Evolutionary conservation across 2,113 vertebrate genomes (phyloP).

Genomic region (Bubo scandiacus): DNA sequence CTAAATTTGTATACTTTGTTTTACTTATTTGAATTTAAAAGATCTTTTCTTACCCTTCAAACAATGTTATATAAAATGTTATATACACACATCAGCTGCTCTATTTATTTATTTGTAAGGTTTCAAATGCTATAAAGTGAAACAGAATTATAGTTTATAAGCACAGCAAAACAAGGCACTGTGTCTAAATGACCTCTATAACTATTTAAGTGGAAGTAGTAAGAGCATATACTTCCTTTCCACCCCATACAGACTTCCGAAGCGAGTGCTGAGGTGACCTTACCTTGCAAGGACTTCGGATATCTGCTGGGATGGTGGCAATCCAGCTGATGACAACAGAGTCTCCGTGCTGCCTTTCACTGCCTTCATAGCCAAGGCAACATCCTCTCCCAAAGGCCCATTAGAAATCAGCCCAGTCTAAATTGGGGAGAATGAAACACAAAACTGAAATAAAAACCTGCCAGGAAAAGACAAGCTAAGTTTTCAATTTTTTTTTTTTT

Average conservation of each 20-base stretch:
- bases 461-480: not conserved
- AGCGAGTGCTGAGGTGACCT: not conserved
- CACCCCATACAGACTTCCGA: not conserved
- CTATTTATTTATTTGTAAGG: not conserved
- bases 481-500: not conserved
- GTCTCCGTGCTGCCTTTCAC: constrained; percentile 56
- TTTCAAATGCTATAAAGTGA: not conserved
- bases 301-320: constrained; percentile 72
- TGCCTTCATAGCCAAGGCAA: constrained; percentile 62
- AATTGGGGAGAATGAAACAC: constrained; percentile 21
- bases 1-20: not conserved
- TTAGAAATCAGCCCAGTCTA: constrained; percentile 81
- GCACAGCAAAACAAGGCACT: not conserved
- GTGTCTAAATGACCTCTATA: not conserved
- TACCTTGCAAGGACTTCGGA: constrained; percentile 80
- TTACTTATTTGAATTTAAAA: not conserved
- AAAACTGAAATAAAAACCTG: not conserved
- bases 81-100: not conserved
- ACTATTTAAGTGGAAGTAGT: not conserved
- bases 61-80: not conserved
- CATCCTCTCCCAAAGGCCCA: constrained; percentile 78
- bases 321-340: constrained; percentile 6
- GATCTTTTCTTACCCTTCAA: not conserved
- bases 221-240: not conserved
- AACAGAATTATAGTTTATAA: not conserved